These are phyloP conservation scores for Capitulum mitella DNA, from an alignment of 2,888 invertebrate genomes.

Conservation along the genomic window DNA sequence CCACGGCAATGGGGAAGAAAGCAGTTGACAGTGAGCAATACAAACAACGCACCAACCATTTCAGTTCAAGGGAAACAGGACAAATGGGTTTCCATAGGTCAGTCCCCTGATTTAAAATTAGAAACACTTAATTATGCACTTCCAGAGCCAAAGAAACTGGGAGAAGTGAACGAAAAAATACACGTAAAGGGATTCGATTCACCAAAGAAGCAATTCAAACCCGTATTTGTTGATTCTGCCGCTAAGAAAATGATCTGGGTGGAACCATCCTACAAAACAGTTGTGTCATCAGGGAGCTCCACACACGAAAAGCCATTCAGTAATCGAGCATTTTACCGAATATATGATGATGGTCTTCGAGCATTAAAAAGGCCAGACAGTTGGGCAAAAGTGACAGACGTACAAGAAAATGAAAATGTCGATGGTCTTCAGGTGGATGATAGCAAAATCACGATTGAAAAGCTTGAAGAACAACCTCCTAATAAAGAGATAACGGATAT, in stretches of 20 bases:
- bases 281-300: neutral
- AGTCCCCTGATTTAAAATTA: neutral
- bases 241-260: neutral
- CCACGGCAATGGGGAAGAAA: no score
- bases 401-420: neutral
- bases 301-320: neutral
- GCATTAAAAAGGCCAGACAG: neutral
- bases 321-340: neutral
- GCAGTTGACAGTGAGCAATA: no score
- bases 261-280: neutral
- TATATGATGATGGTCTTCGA: neutral
- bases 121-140: neutral
- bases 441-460: neutral
- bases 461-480: neutral
- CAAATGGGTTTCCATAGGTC: no score
- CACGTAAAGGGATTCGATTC: neutral
- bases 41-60: no score
- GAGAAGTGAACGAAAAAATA: neutral
- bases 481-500: neutral
- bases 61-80: no score
- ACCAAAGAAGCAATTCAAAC: neutral
- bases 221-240: neutral
- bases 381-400: neutral
- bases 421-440: neutral
- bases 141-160: neutral